Evolutionary conservation across 2,888 invertebrate species (phyloP).

Genomic region (Eledone cirrhosa): DNA sequence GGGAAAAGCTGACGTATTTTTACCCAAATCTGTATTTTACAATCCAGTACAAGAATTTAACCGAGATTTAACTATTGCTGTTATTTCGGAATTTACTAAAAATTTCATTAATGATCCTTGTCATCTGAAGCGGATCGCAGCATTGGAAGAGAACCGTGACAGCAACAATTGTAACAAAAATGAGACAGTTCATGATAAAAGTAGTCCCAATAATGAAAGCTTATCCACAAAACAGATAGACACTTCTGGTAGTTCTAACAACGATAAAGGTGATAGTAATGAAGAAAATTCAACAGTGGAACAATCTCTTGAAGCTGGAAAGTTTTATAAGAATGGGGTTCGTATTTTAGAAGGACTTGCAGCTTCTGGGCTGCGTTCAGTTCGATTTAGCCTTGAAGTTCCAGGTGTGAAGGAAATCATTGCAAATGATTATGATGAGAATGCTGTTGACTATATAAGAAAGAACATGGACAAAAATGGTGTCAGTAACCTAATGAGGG

Average conservation of each 20-base stretch:
- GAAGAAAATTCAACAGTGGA: neutral
- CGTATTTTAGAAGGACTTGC: conserved; percentile 90
- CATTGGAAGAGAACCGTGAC: neutral
- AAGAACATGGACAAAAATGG: conserved; percentile 81
- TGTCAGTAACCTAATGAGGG: conserved; percentile 78
- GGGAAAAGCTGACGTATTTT: conserved; percentile 81
- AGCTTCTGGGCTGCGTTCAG: conserved; percentile 93
- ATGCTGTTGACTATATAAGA: conserved; percentile 86
- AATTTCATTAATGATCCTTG: neutral
- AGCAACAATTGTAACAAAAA: neutral
- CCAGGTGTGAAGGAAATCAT: conserved; percentile 77
- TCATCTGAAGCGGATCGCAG: neutral
- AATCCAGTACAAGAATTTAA: conserved; percentile 96
- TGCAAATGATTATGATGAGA: conserved; percentile 89
- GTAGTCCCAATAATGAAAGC: neutral
- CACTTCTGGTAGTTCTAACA: neutral
- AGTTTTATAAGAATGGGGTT: conserved; percentile 54
- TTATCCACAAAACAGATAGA: neutral
- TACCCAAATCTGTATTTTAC: conserved; percentile 85
- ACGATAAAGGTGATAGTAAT: neutral
- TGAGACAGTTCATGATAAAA: neutral
- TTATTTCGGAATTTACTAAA: conserved; percentile 57
- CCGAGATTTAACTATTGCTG: conserved; percentile 78
- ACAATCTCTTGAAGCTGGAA: conserved; percentile 43
- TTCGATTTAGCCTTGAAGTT: conserved; percentile 95